These are phyloP conservation scores for Orchesella flavescens DNA, from an alignment of 2,888 invertebrate species.

Conservation along the genomic window DNA sequence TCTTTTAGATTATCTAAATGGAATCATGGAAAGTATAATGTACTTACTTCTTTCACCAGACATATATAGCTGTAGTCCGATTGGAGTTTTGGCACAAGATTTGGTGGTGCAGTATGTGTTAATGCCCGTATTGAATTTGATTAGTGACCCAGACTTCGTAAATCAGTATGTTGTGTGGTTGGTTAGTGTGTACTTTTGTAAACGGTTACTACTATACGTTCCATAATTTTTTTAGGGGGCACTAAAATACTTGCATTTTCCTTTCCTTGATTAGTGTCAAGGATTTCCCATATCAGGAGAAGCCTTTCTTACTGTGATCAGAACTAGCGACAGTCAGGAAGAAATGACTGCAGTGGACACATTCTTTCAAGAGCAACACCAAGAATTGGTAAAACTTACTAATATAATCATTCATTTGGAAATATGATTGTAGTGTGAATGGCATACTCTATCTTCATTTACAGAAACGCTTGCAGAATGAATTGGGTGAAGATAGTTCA, in stretches of 20 bases:
- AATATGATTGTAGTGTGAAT: background rate
- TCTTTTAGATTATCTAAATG: slow-evolving; percentile 83
- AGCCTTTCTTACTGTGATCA: slow-evolving; percentile 87
- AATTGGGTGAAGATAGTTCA: slow-evolving; percentile 80
- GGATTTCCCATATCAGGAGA: slow-evolving; percentile 86
- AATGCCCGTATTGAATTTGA: slow-evolving; percentile 81
- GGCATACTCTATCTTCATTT: background rate
- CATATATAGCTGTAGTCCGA: slow-evolving; percentile 87
- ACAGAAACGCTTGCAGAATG: slow-evolving; percentile 53
- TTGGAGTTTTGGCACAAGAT: slow-evolving; percentile 85
- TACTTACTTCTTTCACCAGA: slow-evolving; percentile 88
- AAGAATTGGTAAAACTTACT: slow-evolving; percentile 59
- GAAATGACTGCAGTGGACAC: slow-evolving; percentile 88
- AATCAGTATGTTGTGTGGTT: slow-evolving; percentile 91
- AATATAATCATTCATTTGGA: background rate
- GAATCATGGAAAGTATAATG: slow-evolving; percentile 86
- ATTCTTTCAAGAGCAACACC: slow-evolving; percentile 75
- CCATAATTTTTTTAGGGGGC: no score
- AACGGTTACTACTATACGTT: no score
- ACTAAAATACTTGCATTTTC: slow-evolving; percentile 73
- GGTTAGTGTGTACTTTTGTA: slow-evolving; percentile 78
- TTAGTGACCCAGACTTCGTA: slow-evolving; percentile 92
- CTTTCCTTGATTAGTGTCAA: slow-evolving; percentile 79
- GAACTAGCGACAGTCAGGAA: slow-evolving; percentile 85
- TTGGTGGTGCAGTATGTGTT: slow-evolving; percentile 84